These are phyloP conservation scores for Mustela lutreola DNA, from an alignment of 2,113 vertebrate genomes.

Conservation along the genomic window DNA sequence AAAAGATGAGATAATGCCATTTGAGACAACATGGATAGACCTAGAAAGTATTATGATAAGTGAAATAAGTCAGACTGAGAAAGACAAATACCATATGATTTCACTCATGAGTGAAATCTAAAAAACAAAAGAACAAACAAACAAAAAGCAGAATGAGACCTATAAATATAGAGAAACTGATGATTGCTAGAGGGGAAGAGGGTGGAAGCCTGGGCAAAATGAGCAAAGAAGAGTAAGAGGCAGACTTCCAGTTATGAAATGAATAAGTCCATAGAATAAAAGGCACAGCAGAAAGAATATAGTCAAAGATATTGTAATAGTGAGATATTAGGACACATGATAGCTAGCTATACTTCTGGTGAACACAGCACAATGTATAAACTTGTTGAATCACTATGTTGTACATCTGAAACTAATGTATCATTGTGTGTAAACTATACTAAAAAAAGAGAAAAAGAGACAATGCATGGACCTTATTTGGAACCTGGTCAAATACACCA, in stretches of 20 bases:
- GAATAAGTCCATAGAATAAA: not conserved
- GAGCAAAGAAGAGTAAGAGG: not conserved
- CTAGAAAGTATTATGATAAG: not conserved
- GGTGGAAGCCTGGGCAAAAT: not conserved
- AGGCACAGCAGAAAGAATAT: not conserved
- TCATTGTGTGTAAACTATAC: not conserved
- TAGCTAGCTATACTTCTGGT: not conserved
- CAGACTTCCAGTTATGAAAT: not conserved
- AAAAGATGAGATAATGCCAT: not conserved
- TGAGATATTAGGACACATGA: not conserved
- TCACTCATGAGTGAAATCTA: not conserved
- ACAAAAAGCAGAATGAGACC: not conserved
- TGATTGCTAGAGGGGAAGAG: not conserved
- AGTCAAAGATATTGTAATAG: not conserved
- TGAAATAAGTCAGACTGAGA: not conserved
- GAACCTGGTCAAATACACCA: not conserved
- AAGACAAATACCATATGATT: not conserved
- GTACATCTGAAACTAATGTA: not conserved
- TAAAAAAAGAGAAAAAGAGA: not conserved
- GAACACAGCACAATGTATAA: not conserved
- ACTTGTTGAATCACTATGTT: not conserved
- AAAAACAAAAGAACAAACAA: not conserved
- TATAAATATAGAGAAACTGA: not conserved
- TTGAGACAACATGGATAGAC: not conserved
- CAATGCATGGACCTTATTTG: not conserved